A percentile compares a stretch with the other conserved stretches of the same genome.
Evolutionary conservation across 1,140 invertebrate genomes (phyloP).

Genomic region (Brachionus asplanchnoidis): DNA sequence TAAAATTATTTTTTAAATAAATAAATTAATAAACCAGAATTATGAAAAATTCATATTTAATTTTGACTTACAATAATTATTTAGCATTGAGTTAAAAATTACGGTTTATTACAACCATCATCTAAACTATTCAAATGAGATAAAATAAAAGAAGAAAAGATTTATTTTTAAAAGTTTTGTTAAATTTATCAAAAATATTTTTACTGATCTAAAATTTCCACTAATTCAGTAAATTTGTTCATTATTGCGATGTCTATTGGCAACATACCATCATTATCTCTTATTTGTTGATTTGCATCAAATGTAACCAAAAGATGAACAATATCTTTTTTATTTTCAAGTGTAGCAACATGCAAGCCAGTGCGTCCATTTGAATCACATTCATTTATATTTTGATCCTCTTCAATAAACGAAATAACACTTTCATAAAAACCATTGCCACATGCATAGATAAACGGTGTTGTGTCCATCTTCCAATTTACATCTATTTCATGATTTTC

Average conservation of each 20-base stretch:
- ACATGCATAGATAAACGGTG: not conserved
- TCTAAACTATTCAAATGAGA: not conserved
- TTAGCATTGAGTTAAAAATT: no score
- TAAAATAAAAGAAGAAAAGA: not conserved
- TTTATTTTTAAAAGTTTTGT: not conserved
- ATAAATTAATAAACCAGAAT: no score
- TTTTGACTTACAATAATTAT: no score
- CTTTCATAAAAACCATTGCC: not conserved
- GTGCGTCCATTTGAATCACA: not conserved
- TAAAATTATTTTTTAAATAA: no score
- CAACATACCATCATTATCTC: not conserved
- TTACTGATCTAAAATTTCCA: not conserved
- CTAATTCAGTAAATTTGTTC: not conserved
- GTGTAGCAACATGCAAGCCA: not conserved
- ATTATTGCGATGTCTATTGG: not conserved
- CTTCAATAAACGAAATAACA: not conserved
- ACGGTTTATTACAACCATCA: no score
- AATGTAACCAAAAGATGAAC: not conserved
- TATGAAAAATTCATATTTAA: no score
- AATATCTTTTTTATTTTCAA: constrained; percentile 13
- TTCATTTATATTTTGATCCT: not conserved
- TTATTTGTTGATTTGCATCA: not conserved
- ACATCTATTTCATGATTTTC: not conserved
- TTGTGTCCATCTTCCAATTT: not conserved
- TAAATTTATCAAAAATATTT: not conserved